A percentile compares a stretch with the other conserved stretches of the same genome.
Conservation (phyloP, 2,888 invertebrate species). For the Myathropa florea region DNA sequence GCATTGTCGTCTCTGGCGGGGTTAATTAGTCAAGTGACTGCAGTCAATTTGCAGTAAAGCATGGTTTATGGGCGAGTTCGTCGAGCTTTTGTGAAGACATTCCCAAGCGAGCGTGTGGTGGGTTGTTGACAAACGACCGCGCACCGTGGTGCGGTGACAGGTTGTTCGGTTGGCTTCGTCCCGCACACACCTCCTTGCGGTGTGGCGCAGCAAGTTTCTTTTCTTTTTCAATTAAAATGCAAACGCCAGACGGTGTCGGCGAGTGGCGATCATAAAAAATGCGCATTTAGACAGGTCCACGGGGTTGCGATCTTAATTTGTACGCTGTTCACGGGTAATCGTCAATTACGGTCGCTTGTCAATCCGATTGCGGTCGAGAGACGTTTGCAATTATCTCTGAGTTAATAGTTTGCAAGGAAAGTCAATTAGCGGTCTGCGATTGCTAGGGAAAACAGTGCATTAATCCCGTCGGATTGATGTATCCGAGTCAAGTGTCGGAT, state of each 20-base stretch:
- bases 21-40: neutral
- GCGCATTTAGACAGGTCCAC: slow-evolving; percentile 14
- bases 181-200: too few relatives aligned
- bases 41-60: slow-evolving; percentile 37
- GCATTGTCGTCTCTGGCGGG: slow-evolving; percentile 12
- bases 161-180: too few relatives aligned
- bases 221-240: slow-evolving; percentile 48
- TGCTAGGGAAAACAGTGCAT: neutral
- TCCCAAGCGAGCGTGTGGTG: neutral
- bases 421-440: slow-evolving; percentile 4
- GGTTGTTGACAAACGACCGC: neutral
- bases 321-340: slow-evolving; percentile 41
- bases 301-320: slow-evolving; percentile 40
- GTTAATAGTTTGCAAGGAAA: slow-evolving; percentile 1
- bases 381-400: neutral
- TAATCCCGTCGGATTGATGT: neutral
- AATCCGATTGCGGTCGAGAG: neutral
- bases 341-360: slow-evolving; percentile 29
- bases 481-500: neutral
- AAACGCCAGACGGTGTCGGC: neutral
- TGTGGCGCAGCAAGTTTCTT: too few relatives aligned
- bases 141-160: too few relatives aligned
- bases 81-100: neutral
- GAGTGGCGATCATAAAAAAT: slow-evolving; percentile 10
- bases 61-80: slow-evolving; percentile 1